Evolutionary conservation across 2,888 invertebrate genomes (phyloP), one percentile per base, ranked within the genome.

Genomic region (Diadegma fenestrale): DNA sequence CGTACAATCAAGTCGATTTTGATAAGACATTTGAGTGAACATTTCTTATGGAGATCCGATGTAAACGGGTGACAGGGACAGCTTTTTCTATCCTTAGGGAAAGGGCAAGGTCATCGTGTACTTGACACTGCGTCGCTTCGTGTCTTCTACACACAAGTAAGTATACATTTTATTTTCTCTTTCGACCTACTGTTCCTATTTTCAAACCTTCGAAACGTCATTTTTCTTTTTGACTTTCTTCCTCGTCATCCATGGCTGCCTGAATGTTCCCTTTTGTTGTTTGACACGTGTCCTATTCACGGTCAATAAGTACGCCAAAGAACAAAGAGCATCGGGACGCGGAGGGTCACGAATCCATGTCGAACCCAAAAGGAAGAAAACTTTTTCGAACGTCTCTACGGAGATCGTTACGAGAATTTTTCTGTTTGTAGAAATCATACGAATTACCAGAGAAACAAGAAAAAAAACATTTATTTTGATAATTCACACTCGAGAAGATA

Each of bases 151-250:
- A 17, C 61, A 7, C 30, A 63, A 63, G 45, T 63, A 63, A 61
- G 75, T 48, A 75, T 37, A 2, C 45, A 30, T 43, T 58, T 45
- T 30, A 75, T 63, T 75, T 75, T 75, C 75, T 30, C 75, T 75
- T 63, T 71, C 54, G 37, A 33, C 71, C 51, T 37, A 71, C 10
- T 51, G 12, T 37, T 54, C 51, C 54, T 54, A 54, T 71, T 71
- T 71, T 37, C 19, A 14, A 48, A 4, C 2, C 7, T 3, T 2
- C n/a, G 51, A 33, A n/a, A 33, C 33, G 33, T 45, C 10, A 54
- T 30, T 51, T 51, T 51, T 12, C 19, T 51, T 48, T 51, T 19
- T 7, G 19, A 51, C 30, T 51, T 51, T 71, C 54, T 33, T 71
- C 54, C 17, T 33, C 19, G 71, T 33, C n/a, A 33, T 12, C 37